Evolutionary conservation across 2,113 vertebrate genomes (phyloP).

Genomic region (Edolisoma coerulescens): DNA sequence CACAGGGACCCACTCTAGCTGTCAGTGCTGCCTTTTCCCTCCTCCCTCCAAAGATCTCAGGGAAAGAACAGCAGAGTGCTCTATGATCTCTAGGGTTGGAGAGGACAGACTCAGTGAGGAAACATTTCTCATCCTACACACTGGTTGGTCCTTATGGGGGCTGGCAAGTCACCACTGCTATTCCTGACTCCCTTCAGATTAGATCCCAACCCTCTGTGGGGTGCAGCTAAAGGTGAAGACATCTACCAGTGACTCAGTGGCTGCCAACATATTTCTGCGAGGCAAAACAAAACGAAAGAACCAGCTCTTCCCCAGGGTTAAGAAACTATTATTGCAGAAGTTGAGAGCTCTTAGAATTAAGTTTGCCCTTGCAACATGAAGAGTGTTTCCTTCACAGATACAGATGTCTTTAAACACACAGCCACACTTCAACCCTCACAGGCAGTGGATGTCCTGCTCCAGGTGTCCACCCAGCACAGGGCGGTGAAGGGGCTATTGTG

Average conservation of each 20-base stretch:
- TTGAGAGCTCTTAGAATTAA: background rate
- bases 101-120: background rate
- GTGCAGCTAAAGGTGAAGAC: background rate
- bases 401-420: background rate
- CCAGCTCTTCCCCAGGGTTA: background rate
- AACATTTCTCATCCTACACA: background rate
- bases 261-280: background rate
- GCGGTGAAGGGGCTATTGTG: rapidly evolving
- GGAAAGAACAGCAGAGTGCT: background rate
- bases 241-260: background rate
- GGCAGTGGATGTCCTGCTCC: background rate
- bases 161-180: background rate
- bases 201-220: background rate
- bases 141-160: rapidly evolving
- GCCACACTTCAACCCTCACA: background rate
- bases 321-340: background rate
- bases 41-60: background rate
- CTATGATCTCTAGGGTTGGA: background rate
- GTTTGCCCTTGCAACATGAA: background rate
- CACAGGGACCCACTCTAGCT: background rate
- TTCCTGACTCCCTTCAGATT: background rate
- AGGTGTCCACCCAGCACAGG: rapidly evolving
- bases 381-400: background rate
- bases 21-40: background rate
- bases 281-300: background rate